Evolutionary conservation across 2,888 invertebrate species (phyloP), one percentile per base, ranked within the genome.

Genomic region (Julus scandinavius): DNA sequence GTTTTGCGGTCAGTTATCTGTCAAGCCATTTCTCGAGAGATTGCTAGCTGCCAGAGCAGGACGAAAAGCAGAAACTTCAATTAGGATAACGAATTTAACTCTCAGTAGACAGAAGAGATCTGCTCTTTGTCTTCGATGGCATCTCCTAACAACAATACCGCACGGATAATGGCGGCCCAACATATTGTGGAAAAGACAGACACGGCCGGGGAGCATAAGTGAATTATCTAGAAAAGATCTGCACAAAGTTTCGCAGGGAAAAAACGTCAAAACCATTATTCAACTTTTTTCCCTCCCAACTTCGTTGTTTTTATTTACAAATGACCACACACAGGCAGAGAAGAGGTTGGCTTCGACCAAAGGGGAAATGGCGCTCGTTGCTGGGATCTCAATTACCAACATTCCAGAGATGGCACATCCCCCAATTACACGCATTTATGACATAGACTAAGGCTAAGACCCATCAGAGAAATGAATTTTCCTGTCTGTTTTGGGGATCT

Each of bases 351-450:
- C 20, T 38, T 20, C 20, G 80, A 38, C 63, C 80, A 80, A 80
- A 9, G 80, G 80, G 63, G n/a, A 63, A 63, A 63, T 0, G 63
- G 63, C 38, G 38, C 13, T 13, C 29, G 72, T 29, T 72, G 72
- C 80, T 80, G 80, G 80, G 80, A 80, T 80, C 80, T 80, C 80
- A 80, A 80, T 80, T 80, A 80, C 80, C 80, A 80, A 80, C 80
- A 80, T 80, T 80, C 80, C 80, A 80, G 80, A 80, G 38, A 80
- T 80, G 80, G 80, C 80, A 80, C 38, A 29, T 38, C 80, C 80
- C 13, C 20, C 80, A 80, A 80, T 80, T 80, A 80, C 38, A 15
- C 1, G 38, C 80, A 38, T 80, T 80, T 38, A 80, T 20, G 54
- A 15, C 29, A 80, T 6, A 80, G 9, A 38, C 2, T 80, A 80